Evolutionary conservation across 2,113 vertebrate species (phyloP).

Genomic region (Dolichotis patagonum): DNA sequence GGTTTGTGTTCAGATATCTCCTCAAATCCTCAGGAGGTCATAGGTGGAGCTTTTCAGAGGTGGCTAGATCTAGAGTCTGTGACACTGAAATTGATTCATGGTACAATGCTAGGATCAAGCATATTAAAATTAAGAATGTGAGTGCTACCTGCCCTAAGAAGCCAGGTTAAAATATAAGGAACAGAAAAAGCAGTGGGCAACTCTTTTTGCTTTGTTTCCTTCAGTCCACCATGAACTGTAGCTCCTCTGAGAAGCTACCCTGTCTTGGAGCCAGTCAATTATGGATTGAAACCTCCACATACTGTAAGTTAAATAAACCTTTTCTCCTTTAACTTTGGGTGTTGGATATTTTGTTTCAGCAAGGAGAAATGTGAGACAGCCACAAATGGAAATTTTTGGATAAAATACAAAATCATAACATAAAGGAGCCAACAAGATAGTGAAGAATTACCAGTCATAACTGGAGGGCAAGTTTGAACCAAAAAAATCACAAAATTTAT

Average conservation of each 20-base stretch:
- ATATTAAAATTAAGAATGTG: not conserved
- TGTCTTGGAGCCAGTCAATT: not conserved
- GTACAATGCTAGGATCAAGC: not conserved
- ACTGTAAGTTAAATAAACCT: not conserved
- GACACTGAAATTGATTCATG: not conserved
- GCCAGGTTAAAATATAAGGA: not conserved
- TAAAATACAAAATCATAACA: not conserved
- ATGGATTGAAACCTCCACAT: not conserved
- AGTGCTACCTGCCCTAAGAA: not conserved
- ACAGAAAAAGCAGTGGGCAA: not conserved
- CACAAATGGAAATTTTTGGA: not conserved
- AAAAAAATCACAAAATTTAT: not conserved
- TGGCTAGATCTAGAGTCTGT: not conserved
- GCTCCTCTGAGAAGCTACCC: not conserved
- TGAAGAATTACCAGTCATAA: not conserved
- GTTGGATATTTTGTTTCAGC: not conserved
- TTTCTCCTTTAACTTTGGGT: not conserved
- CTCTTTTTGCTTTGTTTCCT: not conserved
- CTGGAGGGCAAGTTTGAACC: not conserved
- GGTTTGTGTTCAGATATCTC: not conserved
- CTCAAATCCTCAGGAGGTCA: not conserved
- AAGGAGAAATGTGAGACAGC: not conserved
- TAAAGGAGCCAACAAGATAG: not conserved
- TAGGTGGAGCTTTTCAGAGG: not conserved
- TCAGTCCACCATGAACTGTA: not conserved